Percentiles rank a stretch among this genome's conserved stretches.
Evolutionary conservation across 2,113 vertebrate species (phyloP).

Genomic region (Excalfactoria chinensis): DNA sequence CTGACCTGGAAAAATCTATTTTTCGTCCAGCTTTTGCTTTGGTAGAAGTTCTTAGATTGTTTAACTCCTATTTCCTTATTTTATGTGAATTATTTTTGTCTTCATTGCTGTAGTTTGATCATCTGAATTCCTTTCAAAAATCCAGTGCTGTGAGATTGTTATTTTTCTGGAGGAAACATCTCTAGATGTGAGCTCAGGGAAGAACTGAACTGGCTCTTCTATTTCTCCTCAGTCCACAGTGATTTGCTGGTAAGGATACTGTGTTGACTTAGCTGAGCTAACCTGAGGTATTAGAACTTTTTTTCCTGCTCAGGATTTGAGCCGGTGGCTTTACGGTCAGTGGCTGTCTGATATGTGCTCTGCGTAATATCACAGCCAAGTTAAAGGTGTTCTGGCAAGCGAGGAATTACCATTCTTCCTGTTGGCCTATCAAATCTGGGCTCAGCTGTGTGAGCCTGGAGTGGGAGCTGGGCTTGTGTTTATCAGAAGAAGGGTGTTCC

Average conservation of each 20-base stretch:
- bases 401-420: background rate
- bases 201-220: background rate
- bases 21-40: background rate
- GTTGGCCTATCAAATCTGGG: background rate
- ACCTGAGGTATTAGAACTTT: background rate
- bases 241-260: conserved; percentile 15
- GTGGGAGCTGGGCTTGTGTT: background rate
- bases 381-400: background rate
- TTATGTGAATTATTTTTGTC: background rate
- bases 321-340: background rate
- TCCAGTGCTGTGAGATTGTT: background rate
- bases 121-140: background rate
- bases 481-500: conserved; percentile 1
- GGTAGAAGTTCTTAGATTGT: background rate
- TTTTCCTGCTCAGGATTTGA: background rate
- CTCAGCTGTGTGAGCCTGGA: background rate
- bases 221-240: conserved; percentile 21
- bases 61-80: background rate
- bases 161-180: conserved; percentile 1
- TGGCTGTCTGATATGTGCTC: background rate
- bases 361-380: background rate
- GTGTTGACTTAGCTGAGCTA: background rate
- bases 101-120: background rate
- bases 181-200: background rate
- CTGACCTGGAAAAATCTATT: background rate